Conservation (phyloP, 2,113 vertebrate genomes). For the Capra hircus region DNA sequence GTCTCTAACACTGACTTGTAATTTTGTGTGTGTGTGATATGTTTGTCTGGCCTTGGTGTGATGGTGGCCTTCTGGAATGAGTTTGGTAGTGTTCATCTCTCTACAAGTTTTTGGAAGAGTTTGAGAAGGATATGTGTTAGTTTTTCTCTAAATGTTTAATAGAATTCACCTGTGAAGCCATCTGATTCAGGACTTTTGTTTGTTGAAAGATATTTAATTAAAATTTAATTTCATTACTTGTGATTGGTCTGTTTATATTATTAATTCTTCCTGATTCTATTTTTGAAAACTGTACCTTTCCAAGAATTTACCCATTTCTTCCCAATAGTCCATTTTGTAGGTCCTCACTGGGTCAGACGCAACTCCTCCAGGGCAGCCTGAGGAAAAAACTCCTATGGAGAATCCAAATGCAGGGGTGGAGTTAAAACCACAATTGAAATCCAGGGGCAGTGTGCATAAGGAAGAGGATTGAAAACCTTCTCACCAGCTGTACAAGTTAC, state of each 20-base stretch:
- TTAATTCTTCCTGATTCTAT: background rate
- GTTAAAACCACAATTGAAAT: background rate
- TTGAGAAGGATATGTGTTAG: background rate
- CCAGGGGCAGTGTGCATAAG: background rate
- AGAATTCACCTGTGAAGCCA: background rate
- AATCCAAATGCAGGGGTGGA: background rate
- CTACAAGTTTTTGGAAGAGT: background rate
- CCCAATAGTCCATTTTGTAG: background rate
- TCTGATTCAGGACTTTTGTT: background rate
- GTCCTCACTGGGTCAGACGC: background rate
- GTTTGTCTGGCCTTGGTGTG: background rate
- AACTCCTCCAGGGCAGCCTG: background rate
- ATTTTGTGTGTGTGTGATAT: background rate
- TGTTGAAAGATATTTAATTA: background rate
- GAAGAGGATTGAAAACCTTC: background rate
- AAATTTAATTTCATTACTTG: background rate
- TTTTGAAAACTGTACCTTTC: background rate
- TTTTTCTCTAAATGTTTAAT: background rate
- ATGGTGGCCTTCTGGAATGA: background rate
- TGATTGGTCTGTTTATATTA: background rate
- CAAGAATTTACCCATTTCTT: background rate
- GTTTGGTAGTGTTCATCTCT: background rate
- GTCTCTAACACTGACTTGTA: background rate
- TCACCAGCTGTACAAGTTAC: background rate
- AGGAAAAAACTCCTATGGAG: rapidly evolving